These are phyloP conservation scores for Carettochelys insculpta DNA, from an alignment of 2,113 vertebrate species.

Conservation along the genomic window DNA sequence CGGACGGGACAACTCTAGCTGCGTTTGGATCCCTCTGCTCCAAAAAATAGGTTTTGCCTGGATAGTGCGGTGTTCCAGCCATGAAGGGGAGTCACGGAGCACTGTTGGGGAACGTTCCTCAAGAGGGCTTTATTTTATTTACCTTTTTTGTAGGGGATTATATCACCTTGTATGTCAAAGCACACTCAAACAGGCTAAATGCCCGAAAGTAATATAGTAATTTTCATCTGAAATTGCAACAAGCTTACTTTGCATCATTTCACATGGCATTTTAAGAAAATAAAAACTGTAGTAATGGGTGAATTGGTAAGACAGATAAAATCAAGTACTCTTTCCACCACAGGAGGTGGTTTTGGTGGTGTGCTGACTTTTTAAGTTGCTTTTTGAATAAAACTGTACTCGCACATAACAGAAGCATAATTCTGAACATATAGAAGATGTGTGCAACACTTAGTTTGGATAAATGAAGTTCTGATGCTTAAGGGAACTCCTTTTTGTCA, in stretches of 20 bases:
- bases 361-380: neutral
- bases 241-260: neutral
- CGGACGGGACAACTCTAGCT: too few relatives aligned
- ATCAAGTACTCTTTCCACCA: neutral
- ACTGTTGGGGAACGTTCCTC: neutral
- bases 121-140: too few relatives aligned
- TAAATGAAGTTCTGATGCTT: neutral
- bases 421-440: neutral
- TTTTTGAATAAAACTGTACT: neutral
- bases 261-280: neutral
- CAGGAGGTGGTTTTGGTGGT: neutral
- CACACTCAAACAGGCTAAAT: neutral
- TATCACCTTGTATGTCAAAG: neutral
- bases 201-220: neutral
- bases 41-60: neutral
- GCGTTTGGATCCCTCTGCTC: neutral
- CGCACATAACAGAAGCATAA: neutral
- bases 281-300: neutral
- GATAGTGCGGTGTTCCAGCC: neutral
- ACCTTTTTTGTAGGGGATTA: too few relatives aligned
- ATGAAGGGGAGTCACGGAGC: neutral
- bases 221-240: neutral
- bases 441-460: neutral
- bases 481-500: neutral
- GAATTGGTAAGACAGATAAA: neutral